These are phyloP conservation scores for Pionites leucogaster DNA, from an alignment of 2,113 vertebrate genomes.

Conservation along the genomic window DNA sequence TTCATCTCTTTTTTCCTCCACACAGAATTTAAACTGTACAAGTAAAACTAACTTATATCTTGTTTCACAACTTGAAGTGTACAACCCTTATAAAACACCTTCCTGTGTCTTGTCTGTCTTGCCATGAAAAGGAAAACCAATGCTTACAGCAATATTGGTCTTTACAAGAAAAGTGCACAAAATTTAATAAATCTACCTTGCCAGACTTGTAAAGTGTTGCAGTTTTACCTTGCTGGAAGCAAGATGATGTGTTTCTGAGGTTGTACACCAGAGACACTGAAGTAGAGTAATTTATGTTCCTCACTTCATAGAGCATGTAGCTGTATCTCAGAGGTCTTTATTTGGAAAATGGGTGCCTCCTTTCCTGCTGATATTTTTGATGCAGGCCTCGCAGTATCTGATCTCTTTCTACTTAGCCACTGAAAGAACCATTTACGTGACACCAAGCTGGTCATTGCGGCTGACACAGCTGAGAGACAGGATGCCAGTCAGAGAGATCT, in stretches of 20 bases:
- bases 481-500: neutral
- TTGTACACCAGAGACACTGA: neutral
- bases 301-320: neutral
- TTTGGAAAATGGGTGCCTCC: neutral
- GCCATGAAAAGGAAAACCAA: neutral
- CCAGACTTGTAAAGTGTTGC: neutral
- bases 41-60: neutral
- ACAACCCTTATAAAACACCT: neutral
- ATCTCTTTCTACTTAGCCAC: neutral
- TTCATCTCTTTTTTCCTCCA: neutral
- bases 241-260: neutral
- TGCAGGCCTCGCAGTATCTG: neutral
- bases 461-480: neutral
- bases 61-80: neutral
- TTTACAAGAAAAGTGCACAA: neutral
- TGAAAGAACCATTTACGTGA: neutral
- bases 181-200: neutral
- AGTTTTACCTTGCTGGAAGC: neutral
- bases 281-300: neutral
- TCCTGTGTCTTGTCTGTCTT: neutral
- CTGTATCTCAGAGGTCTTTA: neutral
- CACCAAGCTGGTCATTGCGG: neutral
- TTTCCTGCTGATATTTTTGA: neutral
- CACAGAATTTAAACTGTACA: neutral
- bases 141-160: neutral